phyloP scores from a whole-genome alignment of 64 coral and sea anemone species.

The Actinia equina region DNA sequence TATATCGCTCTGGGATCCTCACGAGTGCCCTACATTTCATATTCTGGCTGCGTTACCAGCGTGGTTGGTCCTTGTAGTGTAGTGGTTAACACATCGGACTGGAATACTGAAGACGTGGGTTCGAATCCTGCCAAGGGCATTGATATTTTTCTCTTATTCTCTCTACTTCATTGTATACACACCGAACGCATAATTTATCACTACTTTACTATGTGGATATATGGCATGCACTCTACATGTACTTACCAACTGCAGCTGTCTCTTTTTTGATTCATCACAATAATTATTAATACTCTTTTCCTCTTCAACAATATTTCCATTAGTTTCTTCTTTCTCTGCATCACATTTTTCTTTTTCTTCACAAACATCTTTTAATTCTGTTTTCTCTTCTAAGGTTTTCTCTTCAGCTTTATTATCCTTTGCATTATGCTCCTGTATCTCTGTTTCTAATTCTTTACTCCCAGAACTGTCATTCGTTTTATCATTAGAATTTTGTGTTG shows the following conservation, averaged over 20 bases:
- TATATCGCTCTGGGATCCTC: too few relatives aligned
- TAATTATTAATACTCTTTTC: neutral
- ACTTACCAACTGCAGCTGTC: neutral
- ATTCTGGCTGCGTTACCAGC: too few relatives aligned
- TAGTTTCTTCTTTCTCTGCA: constrained; percentile 14
- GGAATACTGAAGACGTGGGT: too few relatives aligned
- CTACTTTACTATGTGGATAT: neutral
- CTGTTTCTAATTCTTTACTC: neutral
- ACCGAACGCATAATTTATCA: too few relatives aligned
- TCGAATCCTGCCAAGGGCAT: too few relatives aligned
- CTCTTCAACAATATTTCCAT: neutral
- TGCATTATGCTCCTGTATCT: neutral
- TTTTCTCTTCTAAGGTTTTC: neutral
- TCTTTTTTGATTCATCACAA: neutral
- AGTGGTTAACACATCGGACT: too few relatives aligned
- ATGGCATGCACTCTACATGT: neutral
- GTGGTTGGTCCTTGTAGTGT: too few relatives aligned
- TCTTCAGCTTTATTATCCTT: neutral
- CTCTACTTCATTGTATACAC: too few relatives aligned
- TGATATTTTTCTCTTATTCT: too few relatives aligned
- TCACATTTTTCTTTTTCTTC: constrained; percentile 2
- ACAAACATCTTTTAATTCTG: neutral
- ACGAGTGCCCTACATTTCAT: too few relatives aligned
- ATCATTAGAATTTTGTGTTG: neutral
- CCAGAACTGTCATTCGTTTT: neutral